Evolutionary conservation across 1,140 invertebrate genomes (phyloP).

Genomic region (Samia ricini): DNA sequence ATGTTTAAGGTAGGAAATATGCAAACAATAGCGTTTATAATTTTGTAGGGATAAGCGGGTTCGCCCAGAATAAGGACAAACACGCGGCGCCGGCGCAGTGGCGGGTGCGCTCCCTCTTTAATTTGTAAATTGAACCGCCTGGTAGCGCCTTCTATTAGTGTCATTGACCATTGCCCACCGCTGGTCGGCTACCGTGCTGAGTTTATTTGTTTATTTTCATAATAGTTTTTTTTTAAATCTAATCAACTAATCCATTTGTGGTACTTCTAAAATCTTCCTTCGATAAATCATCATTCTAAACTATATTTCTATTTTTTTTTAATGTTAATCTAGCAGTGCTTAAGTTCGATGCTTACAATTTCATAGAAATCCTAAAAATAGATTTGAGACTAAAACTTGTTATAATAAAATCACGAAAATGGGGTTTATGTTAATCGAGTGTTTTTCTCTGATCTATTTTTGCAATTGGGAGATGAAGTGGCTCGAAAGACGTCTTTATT

Average conservation of each 20-base stretch:
- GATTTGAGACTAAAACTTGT: too few relatives aligned
- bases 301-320: too few relatives aligned
- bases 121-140: constrained; percentile 58
- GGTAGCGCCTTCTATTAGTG: constrained; percentile 56
- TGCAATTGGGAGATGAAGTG: too few relatives aligned
- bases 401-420: too few relatives aligned
- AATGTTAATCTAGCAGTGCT: too few relatives aligned
- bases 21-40: not conserved
- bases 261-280: not conserved
- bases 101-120: constrained; percentile 40
- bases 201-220: not conserved
- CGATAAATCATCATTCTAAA: not conserved
- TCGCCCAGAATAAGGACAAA: not conserved
- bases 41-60: not conserved
- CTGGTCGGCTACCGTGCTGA: not conserved
- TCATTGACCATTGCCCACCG: constrained; percentile 35
- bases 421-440: too few relatives aligned
- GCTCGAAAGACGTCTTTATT: too few relatives aligned
- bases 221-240: not conserved
- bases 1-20: not conserved
- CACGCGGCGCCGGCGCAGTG: constrained; percentile 28
- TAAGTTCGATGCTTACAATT: too few relatives aligned
- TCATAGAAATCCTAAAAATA: too few relatives aligned
- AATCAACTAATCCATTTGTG: constrained; percentile 17
- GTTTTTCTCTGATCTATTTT: too few relatives aligned